Conservation (phyloP, 2,113 vertebrate species). For the Microcebus griseorufus region DNA sequence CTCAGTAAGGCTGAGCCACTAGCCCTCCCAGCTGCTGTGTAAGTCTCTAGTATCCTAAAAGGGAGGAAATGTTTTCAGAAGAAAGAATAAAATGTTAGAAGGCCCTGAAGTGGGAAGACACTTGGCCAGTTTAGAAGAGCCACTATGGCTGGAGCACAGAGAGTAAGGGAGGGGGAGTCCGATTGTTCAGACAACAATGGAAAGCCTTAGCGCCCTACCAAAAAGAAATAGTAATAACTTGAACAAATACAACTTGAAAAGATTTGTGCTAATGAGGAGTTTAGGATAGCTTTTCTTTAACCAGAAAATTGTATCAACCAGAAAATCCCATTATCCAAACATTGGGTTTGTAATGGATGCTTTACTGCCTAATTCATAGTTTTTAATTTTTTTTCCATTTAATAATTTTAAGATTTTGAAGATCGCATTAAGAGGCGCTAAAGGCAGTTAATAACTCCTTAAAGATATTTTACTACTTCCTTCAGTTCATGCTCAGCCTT, state of each 20-base stretch:
- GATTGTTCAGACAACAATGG: too few relatives aligned
- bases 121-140: neutral
- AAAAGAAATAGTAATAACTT: neutral
- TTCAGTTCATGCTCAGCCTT: constrained; percentile 8
- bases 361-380: neutral
- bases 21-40: neutral
- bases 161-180: neutral
- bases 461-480: constrained; percentile 3
- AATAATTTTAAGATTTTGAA: constrained; percentile 34
- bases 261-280: neutral
- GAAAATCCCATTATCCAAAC: constrained; percentile 30
- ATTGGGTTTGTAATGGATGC: neutral
- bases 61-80: neutral
- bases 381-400: neutral
- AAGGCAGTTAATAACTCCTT: constrained; percentile 26
- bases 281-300: neutral
- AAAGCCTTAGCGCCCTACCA: neutral
- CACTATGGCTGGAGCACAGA: neutral
- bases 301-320: neutral
- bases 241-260: neutral
- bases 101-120: neutral
- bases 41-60: neutral
- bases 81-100: neutral
- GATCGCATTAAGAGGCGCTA: neutral
- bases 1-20: neutral